phyloP scores from a whole-genome alignment of 2,797 vertebrate genomes.

The Sebastes dallii region DNA sequence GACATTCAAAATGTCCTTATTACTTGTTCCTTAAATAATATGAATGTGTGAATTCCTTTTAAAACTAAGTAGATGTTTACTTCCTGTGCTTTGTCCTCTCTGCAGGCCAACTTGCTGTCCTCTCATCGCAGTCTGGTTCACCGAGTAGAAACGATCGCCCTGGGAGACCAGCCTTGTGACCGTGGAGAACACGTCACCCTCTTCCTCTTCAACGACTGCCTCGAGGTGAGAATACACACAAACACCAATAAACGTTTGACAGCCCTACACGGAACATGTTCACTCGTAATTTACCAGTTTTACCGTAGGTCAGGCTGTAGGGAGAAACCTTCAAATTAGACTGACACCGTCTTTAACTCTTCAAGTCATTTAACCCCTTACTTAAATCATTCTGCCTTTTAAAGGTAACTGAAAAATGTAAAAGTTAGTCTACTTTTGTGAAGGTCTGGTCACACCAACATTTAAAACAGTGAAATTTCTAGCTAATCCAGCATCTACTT shows the following conservation, averaged over 20 bases:
- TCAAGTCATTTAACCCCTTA: not conserved
- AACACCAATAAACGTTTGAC: not conserved
- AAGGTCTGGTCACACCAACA: not conserved
- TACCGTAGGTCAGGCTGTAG: not conserved
- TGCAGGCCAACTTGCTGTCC: slow-evolving; percentile 95
- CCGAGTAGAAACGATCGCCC: slow-evolving; percentile 91
- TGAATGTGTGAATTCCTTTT: not conserved
- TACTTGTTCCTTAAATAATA: not conserved
- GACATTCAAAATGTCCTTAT: not conserved
- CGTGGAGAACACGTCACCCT: slow-evolving; percentile 95
- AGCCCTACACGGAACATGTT: not conserved
- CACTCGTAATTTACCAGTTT: not conserved
- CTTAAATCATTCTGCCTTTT: not conserved
- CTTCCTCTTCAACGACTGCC: slow-evolving; percentile 97
- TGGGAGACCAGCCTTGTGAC: slow-evolving; percentile 95
- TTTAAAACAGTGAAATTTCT: not conserved
- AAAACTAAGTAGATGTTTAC: not conserved
- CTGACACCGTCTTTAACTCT: not conserved
- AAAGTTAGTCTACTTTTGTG: not conserved
- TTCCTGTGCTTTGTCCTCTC: not conserved
- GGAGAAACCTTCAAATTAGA: not conserved
- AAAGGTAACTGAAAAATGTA: not conserved
- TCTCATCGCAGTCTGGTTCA: slow-evolving; percentile 95
- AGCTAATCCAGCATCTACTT: not conserved
- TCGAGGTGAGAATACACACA: slow-evolving; percentile 85